These are phyloP conservation scores for Dryas iulia DNA, from an alignment of 1,140 invertebrate species.

Conservation along the genomic window DNA sequence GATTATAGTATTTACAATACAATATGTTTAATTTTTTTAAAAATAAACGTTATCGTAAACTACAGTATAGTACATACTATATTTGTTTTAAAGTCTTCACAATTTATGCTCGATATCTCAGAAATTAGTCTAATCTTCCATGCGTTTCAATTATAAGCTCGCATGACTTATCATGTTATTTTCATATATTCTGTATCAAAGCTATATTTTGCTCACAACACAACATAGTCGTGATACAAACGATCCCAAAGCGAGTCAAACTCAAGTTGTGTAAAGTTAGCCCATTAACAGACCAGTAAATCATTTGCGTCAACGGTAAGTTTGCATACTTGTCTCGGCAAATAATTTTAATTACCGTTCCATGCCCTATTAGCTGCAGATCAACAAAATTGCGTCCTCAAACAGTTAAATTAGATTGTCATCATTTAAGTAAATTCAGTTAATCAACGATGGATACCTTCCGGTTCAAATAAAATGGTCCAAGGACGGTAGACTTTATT, in stretches of 20 bases:
- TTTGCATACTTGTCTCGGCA: conserved; percentile 45
- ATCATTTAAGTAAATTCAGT: neutral
- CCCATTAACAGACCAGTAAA: conserved; percentile 70
- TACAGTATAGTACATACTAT: neutral
- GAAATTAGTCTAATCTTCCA: too few relatives aligned
- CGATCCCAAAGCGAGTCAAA: conserved; percentile 29
- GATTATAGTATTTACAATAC: conserved; percentile 9
- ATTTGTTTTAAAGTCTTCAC: too few relatives aligned
- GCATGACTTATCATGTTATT: too few relatives aligned
- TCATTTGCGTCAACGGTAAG: conserved; percentile 60
- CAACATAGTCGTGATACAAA: conserved; percentile 22
- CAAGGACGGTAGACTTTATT: conserved; percentile 25
- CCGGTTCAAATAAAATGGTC: conserved; percentile 2
- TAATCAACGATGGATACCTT: conserved; percentile 1
- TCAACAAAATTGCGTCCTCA: neutral
- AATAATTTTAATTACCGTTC: conserved; percentile 56
- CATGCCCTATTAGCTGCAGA: conserved; percentile 17
- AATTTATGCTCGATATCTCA: too few relatives aligned
- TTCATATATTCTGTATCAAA: neutral
- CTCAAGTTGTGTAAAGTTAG: conserved; percentile 63
- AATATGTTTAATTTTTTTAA: neutral
- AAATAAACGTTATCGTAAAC: too few relatives aligned
- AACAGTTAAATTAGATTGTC: neutral
- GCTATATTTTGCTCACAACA: conserved; percentile 26
- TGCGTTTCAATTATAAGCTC: too few relatives aligned